Conservation (phyloP, 2,797 vertebrate species). For the Poecilia picta region DNA sequence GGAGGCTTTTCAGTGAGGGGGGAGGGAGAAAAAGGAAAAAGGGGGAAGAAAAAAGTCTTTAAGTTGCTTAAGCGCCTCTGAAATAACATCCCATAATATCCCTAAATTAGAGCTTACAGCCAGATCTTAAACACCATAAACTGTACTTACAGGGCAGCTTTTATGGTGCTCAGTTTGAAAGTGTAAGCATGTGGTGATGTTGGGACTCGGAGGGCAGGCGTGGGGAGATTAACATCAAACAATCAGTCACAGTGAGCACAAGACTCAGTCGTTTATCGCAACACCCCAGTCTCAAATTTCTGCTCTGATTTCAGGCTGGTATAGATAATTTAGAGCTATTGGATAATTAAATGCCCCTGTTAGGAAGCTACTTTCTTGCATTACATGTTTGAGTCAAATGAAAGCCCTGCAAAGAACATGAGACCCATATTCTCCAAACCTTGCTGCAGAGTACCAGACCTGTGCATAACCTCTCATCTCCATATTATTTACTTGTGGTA, state of each 20-base stretch:
- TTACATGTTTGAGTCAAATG: conserved; percentile 11
- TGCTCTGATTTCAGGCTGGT: conserved; percentile 15
- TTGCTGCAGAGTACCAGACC: not conserved
- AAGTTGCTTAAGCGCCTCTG: conserved; percentile 7
- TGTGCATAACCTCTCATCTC: not conserved
- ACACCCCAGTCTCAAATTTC: not conserved
- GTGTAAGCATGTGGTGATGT: conserved; percentile 29
- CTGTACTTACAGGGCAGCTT: conserved; percentile 34
- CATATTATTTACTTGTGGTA: conserved; percentile 28
- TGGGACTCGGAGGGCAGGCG: conserved; percentile 7
- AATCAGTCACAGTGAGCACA: conserved; percentile 26
- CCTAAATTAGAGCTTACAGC: conserved; percentile 14
- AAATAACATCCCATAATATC: conserved; percentile 20
- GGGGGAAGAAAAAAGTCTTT: not conserved
- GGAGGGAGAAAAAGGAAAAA: not conserved
- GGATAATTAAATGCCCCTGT: conserved; percentile 23
- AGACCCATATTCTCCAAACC: not conserved
- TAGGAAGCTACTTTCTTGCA: not conserved
- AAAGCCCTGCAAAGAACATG: not conserved
- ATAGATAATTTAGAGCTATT: conserved; percentile 9
- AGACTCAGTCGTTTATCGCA: conserved; percentile 38
- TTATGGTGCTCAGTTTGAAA: conserved; percentile 28
- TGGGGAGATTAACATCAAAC: conserved; percentile 34
- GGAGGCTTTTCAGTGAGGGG: not conserved
- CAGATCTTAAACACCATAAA: conserved; percentile 26